Percentiles rank a stretch among this genome's conserved stretches.
These are phyloP conservation scores for Spodoptera litura DNA, from an alignment of 1,140 invertebrate genomes.

Conservation along the genomic window DNA sequence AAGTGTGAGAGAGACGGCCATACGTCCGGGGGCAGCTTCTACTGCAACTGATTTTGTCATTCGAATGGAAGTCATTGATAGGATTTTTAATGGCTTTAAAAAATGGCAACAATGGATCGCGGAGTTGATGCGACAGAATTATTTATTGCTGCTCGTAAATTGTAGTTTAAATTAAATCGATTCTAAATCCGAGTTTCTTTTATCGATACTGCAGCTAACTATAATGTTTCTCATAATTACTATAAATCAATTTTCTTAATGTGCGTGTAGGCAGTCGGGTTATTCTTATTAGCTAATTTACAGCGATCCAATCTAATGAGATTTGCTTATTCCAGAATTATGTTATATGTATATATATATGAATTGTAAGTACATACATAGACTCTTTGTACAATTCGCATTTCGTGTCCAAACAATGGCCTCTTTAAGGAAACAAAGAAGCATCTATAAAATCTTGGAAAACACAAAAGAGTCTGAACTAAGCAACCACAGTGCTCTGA, in stretches of 20 bases:
- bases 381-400: conserved; percentile 50
- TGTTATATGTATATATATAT: background rate
- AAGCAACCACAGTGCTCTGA: conserved; percentile 73
- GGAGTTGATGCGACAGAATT: conserved; percentile 69
- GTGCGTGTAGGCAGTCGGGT: conserved; percentile 16
- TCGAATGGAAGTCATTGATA: conserved; percentile 77
- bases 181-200: conserved; percentile 74
- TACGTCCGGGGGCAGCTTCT: conserved; percentile 52
- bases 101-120: conserved; percentile 79
- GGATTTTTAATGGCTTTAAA: conserved; percentile 84
- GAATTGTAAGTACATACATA: background rate
- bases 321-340: conserved; percentile 5
- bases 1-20: conserved; percentile 61
- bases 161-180: conserved; percentile 80
- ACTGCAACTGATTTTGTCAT: conserved; percentile 72
- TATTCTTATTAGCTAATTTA: conserved; percentile 25
- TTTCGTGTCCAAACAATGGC: conserved; percentile 49
- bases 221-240: conserved; percentile 67
- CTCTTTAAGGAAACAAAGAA: conserved; percentile 58
- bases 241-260: conserved; percentile 73
- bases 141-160: conserved; percentile 83
- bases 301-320: background rate
- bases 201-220: conserved; percentile 67
- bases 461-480: conserved; percentile 70
- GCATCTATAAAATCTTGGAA: conserved; percentile 64